Evolutionary conservation across 2,888 invertebrate species (phyloP), one percentile per base, ranked within the genome.

Genomic region (Hypomecis punctinalis): DNA sequence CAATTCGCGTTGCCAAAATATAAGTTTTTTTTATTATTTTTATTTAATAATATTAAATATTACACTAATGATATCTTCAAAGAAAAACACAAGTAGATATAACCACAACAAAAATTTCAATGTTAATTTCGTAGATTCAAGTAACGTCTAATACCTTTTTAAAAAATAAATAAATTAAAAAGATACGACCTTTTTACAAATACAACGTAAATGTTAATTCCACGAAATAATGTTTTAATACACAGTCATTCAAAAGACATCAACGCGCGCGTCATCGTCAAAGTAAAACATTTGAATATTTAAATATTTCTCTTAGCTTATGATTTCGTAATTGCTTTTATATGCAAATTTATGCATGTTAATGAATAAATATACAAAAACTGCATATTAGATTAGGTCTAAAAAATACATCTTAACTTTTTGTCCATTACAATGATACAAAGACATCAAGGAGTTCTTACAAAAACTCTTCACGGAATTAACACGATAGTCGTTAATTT

Each of bases 161-260:
- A 23, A 11, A n/a, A 1, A 51, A 10, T 51, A 11, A 51, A 37
- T 23, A 51, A 51, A 51, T 0, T 5, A 51, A 37, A 5, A 5
- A 8, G 5, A 11, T 36, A 13, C 11, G 10, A 10, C 23, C 36
- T 40, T 46, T 8, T 5, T 0, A 49, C 36, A 51, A 45, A 45
- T 5, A 45, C 9, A 51, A 39, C 2, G 23, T 11, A n/a, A n/a
- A n/a, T n/a, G 37, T 11, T 46, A 40, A 53, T 42, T 13, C 23
- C 23, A 42, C 11, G 11, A 33, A 56, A 61, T 33, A 35, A 45
- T 43, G 58, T 63, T 56, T 63, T 58, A 51, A 61, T 37, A 57
- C 47, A 51, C 63, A 64, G 63, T 69, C 70, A 75, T 78, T 71
- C 56, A 78, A 81, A 80, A 81, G 81, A 80, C 77, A 77, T 81